Percentiles rank a stretch among this genome's conserved stretches.
phyloP scores from a whole-genome alignment of 2,888 invertebrate species.

The Xanthorhoe spadicearia region DNA sequence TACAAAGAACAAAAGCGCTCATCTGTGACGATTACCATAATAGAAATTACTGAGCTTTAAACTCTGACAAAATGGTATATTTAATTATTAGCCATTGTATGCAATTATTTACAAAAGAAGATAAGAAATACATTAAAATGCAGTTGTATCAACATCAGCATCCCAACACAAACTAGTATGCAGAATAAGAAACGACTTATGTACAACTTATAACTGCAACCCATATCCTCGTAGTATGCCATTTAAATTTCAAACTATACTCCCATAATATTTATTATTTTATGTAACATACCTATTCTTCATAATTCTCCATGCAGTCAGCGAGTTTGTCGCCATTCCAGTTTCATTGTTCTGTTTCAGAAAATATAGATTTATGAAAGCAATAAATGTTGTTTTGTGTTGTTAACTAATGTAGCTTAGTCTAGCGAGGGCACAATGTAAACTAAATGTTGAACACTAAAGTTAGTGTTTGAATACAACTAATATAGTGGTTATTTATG shows the following conservation, averaged over 20 bases:
- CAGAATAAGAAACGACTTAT: not conserved
- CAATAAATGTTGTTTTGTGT: slow-evolving; percentile 15
- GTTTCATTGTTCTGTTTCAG: slow-evolving; percentile 18
- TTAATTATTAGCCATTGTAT: too few species aligned
- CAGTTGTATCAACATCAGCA: not conserved
- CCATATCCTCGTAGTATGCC: too few species aligned
- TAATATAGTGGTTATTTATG: not conserved
- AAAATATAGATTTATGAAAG: slow-evolving; percentile 27
- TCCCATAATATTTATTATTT: not conserved
- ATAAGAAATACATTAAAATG: too few species aligned
- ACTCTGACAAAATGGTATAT: too few species aligned
- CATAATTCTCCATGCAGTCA: slow-evolving; percentile 13
- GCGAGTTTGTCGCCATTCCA: slow-evolving; percentile 18
- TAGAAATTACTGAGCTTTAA: too few species aligned
- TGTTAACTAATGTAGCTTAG: slow-evolving; percentile 3
- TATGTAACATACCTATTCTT: slow-evolving; percentile 7
- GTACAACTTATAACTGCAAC: not conserved
- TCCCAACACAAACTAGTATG: not conserved
- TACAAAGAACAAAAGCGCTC: too few species aligned
- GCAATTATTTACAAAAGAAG: too few species aligned
- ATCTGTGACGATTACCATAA: too few species aligned
- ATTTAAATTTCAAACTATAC: not conserved
- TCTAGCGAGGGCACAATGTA: not conserved
- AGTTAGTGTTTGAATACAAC: not conserved
- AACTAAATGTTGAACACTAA: not conserved